Evolutionary conservation across 1,140 invertebrate species (phyloP), one percentile per base, ranked within the genome.

Genomic region (Andrena cerasifolii): DNA sequence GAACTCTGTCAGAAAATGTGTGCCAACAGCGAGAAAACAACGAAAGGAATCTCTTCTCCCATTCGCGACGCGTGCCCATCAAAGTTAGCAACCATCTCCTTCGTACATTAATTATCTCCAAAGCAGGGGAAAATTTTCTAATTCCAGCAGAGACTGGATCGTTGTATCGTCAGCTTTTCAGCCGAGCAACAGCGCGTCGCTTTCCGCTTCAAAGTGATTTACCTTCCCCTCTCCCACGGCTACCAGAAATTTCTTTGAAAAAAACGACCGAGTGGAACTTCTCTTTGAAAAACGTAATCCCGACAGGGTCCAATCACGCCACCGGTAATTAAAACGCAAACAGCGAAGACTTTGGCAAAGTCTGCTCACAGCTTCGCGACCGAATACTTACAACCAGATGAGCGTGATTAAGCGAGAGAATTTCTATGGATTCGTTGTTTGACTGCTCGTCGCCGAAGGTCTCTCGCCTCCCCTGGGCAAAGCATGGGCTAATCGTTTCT

Each of bases 101-200:
- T 45, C 47, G 58, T 24, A 43, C 74, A 78, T 81, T 81, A 83
- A 83, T 83, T 83, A 83, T 79, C 73, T 40, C 49, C 24, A 40
- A 59, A 28, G 28, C 40, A 45, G 24, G 26, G 74, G 54, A 68
- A 84, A 75, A 51, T 71, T 75, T 84, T 24, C 54, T 82, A 79
- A 84, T 79, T 79, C 68, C n/a, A 62, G 79, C 67, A 72, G 80
- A 83, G 72, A 77, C 76, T 36, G 4, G n/a, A n/a, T 40, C 51
- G 45, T 33, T 40, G 36, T 16, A 16, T 62, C 53, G 28, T 40
- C 10, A n/a, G 61, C 28, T 59, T 53, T 73, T 40, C 31, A n/a
- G 24, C 18, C 31, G 65, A 36, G 65, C 59, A 80, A 65, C 75
- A 47, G 59, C 67, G 63, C 56, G 80, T 73, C 61, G 63, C 62